Evolutionary conservation across 1,140 invertebrate genomes (phyloP).

Genomic region (Eumaeus atala): DNA sequence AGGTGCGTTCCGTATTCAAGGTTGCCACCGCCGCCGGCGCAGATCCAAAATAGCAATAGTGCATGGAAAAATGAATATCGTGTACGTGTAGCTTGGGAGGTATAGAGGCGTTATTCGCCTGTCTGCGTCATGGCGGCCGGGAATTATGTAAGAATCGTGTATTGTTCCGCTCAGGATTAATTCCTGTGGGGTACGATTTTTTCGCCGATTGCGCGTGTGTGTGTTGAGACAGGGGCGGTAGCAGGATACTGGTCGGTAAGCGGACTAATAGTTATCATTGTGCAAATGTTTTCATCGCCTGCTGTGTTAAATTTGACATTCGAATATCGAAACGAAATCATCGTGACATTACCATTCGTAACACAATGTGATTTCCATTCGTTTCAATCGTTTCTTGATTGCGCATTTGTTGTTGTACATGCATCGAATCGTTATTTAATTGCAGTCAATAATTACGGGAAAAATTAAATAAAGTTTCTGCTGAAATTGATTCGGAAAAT

Average conservation of each 20-base stretch:
- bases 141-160: slow-evolving; percentile 67
- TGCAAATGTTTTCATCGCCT: slow-evolving; percentile 26
- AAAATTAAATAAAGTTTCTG: slow-evolving; percentile 1
- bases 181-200: slow-evolving; percentile 31
- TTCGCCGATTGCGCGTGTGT: slow-evolving; percentile 33
- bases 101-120: slow-evolving; percentile 52
- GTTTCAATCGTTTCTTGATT: too few relatives aligned
- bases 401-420: too few relatives aligned
- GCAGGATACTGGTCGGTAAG: slow-evolving; percentile 41
- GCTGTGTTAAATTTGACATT: background rate
- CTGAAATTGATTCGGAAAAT: slow-evolving; percentile 23
- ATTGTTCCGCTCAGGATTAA: slow-evolving; percentile 45
- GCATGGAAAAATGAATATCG: slow-evolving; percentile 56
- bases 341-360: too few relatives aligned
- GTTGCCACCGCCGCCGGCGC: slow-evolving; percentile 63
- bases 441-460: background rate
- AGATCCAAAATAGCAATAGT: slow-evolving; percentile 60
- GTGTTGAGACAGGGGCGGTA: slow-evolving; percentile 33
- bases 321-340: background rate
- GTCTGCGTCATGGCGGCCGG: slow-evolving; percentile 45
- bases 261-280: slow-evolving; percentile 28
- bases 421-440: too few relatives aligned
- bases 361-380: too few relatives aligned
- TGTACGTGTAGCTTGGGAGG: slow-evolving; percentile 35
- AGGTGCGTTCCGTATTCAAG: slow-evolving; percentile 69